Conservation (phyloP, 2,888 invertebrate genomes). For the Ochropleura leucogaster region DNA sequence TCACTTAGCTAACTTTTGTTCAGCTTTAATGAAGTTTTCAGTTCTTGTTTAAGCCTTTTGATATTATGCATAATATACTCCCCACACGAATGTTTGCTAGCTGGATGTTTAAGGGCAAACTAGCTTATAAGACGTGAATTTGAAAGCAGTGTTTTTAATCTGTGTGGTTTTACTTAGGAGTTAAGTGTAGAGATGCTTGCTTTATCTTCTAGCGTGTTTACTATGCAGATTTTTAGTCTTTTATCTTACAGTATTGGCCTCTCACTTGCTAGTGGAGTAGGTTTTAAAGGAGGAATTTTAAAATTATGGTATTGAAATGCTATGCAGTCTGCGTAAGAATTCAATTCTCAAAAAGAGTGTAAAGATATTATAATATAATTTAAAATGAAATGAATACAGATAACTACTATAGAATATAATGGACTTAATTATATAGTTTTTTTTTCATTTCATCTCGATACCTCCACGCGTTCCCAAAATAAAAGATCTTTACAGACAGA, state of each 20-base stretch:
- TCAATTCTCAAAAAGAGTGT: no score
- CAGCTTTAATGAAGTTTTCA: conserved; percentile 52
- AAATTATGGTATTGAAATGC: conserved; percentile 20
- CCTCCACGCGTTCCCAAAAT: no score
- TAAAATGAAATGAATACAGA: no score
- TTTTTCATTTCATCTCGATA: no score
- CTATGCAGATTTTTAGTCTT: conserved; percentile 54
- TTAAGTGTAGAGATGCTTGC: conserved; percentile 29
- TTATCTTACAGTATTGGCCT: conserved; percentile 55
- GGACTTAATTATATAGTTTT: no score
- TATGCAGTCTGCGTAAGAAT: conserved; percentile 2
- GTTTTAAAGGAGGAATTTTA: conserved; percentile 32
- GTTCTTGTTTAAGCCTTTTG: conserved; percentile 55
- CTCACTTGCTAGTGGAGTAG: conserved; percentile 31
- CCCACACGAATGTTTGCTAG: conserved; percentile 24
- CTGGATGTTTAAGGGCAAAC: conserved; percentile 28
- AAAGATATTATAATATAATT: no score
- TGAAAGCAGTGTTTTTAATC: conserved; percentile 41
- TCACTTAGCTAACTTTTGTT: conserved; percentile 51
- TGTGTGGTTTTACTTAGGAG: conserved; percentile 44
- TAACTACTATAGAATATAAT: no score
- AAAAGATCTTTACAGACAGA: no score
- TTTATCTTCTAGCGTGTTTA: conserved; percentile 38
- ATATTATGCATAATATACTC: conserved; percentile 52
- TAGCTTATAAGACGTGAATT: conserved; percentile 40